A percentile compares a stretch with the other conserved stretches of the same genome.
Evolutionary conservation across 2,113 vertebrate genomes (phyloP).

Genomic region (Halcyon senegalensis): DNA sequence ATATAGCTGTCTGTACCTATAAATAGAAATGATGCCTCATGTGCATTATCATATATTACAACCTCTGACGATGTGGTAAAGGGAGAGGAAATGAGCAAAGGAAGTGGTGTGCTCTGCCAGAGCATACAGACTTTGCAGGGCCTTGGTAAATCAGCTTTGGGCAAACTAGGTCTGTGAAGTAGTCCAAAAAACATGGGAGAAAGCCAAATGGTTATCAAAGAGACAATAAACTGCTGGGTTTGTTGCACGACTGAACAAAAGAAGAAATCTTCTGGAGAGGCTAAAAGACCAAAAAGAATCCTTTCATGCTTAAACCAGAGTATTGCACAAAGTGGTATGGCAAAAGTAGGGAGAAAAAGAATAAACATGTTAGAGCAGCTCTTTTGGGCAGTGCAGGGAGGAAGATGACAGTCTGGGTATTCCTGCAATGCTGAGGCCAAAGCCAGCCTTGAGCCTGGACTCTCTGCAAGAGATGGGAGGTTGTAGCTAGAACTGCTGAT

Average conservation of each 20-base stretch:
- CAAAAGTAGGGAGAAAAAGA: not conserved
- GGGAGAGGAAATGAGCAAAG: constrained; percentile 36
- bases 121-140: not conserved
- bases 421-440: not conserved
- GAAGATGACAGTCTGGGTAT: not conserved
- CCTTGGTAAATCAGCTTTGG: not conserved
- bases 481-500: not conserved
- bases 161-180: not conserved
- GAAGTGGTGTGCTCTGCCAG: not conserved
- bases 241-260: not conserved
- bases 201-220: not conserved
- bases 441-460: not conserved
- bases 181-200: not conserved
- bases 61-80: constrained; percentile 30
- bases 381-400: not conserved
- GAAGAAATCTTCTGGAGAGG: not conserved
- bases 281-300: not conserved
- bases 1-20: constrained; percentile 24
- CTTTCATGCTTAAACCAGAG: not conserved
- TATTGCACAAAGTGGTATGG: not conserved
- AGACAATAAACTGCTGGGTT: not conserved
- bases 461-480: not conserved
- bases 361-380: not conserved
- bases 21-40: constrained; percentile 35
- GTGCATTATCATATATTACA: constrained; percentile 15